Conservation (phyloP, 2,888 invertebrate genomes). For the Entomobrya proxima region DNA sequence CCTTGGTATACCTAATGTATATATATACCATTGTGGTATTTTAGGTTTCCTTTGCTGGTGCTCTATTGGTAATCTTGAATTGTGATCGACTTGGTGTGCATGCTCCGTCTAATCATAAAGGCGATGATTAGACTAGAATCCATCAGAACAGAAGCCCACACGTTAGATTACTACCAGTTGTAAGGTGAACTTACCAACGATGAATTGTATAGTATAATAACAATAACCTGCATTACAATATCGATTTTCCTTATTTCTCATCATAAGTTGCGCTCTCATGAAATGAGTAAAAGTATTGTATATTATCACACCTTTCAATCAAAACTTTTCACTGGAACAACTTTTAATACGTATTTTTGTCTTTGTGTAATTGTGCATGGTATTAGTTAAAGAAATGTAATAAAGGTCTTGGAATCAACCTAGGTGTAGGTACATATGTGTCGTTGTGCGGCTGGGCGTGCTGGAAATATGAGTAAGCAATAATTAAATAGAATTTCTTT, state of each 20-base stretch:
- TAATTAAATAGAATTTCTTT: neutral
- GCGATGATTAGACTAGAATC: slow-evolving; percentile 20
- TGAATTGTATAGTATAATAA: neutral
- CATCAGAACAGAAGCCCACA: neutral
- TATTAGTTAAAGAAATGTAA: neutral
- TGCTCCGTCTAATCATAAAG: slow-evolving; percentile 20
- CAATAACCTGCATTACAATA: neutral
- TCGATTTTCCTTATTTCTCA: slow-evolving; percentile 29
- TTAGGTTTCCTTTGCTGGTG: too few species aligned
- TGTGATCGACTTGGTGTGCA: slow-evolving; percentile 27
- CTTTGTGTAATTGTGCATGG: too few species aligned
- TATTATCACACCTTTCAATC: neutral
- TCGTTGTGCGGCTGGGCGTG: too few species aligned
- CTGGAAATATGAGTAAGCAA: neutral
- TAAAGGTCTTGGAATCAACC: neutral
- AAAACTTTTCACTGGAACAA: neutral
- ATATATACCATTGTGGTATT: too few species aligned
- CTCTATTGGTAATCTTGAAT: slow-evolving; percentile 7
- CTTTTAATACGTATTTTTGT: neutral
- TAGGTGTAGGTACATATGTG: too few species aligned
- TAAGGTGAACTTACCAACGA: neutral
- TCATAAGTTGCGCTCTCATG: neutral
- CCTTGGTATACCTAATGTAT: too few species aligned
- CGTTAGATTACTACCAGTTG: slow-evolving; percentile 11
- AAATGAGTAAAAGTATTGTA: neutral